Conservation (phyloP, 2,113 vertebrate species). For the Pogonocichla stellata region DNA sequence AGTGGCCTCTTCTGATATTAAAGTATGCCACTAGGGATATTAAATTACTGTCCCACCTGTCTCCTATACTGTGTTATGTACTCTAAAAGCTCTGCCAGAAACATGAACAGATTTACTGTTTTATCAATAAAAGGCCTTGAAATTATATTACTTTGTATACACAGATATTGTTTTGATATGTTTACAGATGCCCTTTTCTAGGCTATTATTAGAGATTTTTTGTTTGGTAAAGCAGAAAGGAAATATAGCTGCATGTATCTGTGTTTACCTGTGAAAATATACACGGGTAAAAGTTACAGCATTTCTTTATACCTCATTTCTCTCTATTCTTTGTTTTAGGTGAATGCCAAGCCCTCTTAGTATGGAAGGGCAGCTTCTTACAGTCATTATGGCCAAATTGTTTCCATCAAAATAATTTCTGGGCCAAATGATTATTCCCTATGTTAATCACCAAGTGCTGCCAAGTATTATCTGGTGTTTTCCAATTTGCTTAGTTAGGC, state of each 20-base stretch:
- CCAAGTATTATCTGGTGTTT: background rate
- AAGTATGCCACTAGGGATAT: conserved; percentile 17
- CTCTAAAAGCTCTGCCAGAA: conserved; percentile 11
- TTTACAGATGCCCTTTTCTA: background rate
- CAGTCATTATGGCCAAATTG: background rate
- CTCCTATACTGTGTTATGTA: background rate
- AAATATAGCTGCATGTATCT: background rate
- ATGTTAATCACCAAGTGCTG: background rate
- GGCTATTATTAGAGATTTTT: background rate
- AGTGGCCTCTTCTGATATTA: background rate
- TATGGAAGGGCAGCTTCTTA: background rate
- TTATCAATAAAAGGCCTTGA: background rate
- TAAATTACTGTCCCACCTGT: conserved; percentile 25
- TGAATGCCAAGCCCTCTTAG: background rate
- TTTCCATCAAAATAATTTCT: background rate
- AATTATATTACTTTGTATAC: background rate
- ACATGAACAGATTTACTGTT: background rate
- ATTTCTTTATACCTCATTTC: background rate
- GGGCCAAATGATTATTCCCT: background rate
- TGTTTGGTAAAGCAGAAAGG: background rate
- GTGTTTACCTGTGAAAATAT: background rate
- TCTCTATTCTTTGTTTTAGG: background rate
- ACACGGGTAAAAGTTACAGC: background rate
- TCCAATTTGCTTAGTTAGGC: background rate
- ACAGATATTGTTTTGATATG: background rate